Evolutionary conservation across 2,113 vertebrate genomes (phyloP).

Genomic region (Ovis canadensis): DNA sequence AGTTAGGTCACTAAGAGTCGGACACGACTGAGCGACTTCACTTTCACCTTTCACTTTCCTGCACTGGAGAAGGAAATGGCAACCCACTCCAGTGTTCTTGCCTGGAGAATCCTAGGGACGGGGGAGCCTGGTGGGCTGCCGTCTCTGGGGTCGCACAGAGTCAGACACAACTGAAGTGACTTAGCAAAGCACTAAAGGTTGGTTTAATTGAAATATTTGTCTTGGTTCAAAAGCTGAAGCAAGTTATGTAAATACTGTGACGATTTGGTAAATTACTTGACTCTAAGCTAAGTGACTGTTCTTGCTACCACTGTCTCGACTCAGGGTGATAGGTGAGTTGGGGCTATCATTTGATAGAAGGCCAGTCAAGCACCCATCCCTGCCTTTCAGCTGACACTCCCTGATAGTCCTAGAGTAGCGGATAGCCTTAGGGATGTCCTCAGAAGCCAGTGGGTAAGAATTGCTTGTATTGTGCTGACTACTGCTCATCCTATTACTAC

Average conservation of each 20-base stretch:
- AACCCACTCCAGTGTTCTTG: too few relatives aligned
- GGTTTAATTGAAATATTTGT: background rate
- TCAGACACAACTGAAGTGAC: too few relatives aligned
- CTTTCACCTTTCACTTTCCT: too few relatives aligned
- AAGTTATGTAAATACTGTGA: conserved; percentile 1
- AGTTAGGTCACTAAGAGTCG: background rate
- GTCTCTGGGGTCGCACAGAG: too few relatives aligned
- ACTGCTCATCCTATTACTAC: background rate
- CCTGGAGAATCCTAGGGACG: too few relatives aligned
- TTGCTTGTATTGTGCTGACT: background rate
- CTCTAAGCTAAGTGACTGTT: background rate
- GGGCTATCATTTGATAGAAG: background rate
- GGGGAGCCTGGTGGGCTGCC: too few relatives aligned
- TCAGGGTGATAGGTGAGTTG: background rate
- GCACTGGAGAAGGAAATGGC: too few relatives aligned
- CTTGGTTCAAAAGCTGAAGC: conserved; percentile 10
- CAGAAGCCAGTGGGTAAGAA: background rate
- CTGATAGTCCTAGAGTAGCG: background rate
- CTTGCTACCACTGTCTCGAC: background rate
- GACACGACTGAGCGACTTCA: too few relatives aligned
- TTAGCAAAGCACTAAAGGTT: background rate
- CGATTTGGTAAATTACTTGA: background rate
- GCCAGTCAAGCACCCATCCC: background rate
- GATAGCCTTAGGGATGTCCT: background rate
- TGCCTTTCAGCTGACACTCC: background rate